Conservation (phyloP, 2,888 invertebrate species). For the Hyposoter dolosus region DNA sequence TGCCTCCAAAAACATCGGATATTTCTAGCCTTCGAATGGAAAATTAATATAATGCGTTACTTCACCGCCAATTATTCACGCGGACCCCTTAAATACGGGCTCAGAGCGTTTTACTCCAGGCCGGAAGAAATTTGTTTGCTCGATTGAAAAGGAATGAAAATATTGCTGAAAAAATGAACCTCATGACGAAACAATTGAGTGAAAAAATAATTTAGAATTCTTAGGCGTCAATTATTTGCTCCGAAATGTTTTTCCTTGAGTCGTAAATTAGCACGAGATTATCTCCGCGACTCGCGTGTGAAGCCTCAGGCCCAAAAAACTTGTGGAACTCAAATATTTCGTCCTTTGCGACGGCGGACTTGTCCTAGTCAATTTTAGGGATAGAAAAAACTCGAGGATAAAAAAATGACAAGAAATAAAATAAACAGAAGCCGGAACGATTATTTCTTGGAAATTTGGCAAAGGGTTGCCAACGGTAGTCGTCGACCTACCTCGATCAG, state of each 20-base stretch:
- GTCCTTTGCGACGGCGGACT: conserved; percentile 45
- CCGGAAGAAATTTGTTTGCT: neutral
- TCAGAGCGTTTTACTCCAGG: neutral
- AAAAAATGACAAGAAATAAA: conserved; percentile 18
- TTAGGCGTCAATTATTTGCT: conserved; percentile 33
- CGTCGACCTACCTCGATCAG: conserved; percentile 8
- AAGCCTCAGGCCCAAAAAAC: conserved; percentile 40
- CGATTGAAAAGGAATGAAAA: neutral
- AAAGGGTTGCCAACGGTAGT: conserved; percentile 60
- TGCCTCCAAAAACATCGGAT: neutral
- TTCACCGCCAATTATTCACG: conserved; percentile 35
- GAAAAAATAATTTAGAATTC: neutral
- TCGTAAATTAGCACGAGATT: conserved; percentile 5
- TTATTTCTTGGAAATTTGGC: conserved; percentile 56
- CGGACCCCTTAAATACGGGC: conserved; percentile 42
- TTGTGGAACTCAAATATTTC: conserved; percentile 30
- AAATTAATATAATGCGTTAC: conserved; percentile 12
- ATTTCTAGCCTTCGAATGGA: conserved; percentile 14
- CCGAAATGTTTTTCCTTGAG: conserved; percentile 11
- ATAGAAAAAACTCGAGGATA: conserved; percentile 25
- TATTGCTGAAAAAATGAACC: neutral
- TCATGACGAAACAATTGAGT: neutral
- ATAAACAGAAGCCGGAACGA: conserved; percentile 45
- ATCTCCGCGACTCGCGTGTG: conserved; percentile 58
- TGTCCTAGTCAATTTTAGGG: conserved; percentile 56